These are phyloP conservation scores for Hycleus phaleratus DNA, from an alignment of 1,140 invertebrate species.

Conservation along the genomic window DNA sequence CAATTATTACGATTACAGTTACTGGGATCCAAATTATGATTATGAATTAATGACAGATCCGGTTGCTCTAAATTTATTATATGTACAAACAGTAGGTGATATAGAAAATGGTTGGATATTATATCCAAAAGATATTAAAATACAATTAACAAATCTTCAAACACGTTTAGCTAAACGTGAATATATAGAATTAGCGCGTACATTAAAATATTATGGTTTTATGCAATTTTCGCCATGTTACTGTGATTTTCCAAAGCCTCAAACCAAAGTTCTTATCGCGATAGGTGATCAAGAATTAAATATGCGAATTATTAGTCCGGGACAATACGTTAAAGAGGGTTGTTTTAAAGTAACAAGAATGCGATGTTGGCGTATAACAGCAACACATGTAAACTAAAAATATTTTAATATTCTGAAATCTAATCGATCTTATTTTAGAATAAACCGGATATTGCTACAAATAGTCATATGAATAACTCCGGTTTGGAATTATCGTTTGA, in stretches of 20 bases:
- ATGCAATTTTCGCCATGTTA: slow-evolving; percentile 71
- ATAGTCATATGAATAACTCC: slow-evolving; percentile 31
- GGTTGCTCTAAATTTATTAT: slow-evolving; percentile 78
- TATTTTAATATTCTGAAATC: background rate
- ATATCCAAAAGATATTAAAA: slow-evolving; percentile 59
- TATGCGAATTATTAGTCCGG: slow-evolving; percentile 48
- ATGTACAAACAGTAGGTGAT: slow-evolving; percentile 79
- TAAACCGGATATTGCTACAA: slow-evolving; percentile 30
- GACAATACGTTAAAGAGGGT: slow-evolving; percentile 59
- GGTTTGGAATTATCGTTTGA: slow-evolving; percentile 85
- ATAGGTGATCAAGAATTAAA: slow-evolving; percentile 74
- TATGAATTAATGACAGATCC: slow-evolving; percentile 70
- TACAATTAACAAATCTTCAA: slow-evolving; percentile 62
- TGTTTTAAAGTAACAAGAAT: slow-evolving; percentile 90
- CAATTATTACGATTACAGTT: slow-evolving; percentile 50
- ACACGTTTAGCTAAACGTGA: slow-evolving; percentile 72
- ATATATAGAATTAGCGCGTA: slow-evolving; percentile 76
- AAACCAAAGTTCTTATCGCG: slow-evolving; percentile 58
- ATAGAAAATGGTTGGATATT: slow-evolving; percentile 79
- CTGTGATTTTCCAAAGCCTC: slow-evolving; percentile 68
- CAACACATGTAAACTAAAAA: slow-evolving; percentile 58
- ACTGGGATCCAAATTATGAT: slow-evolving; percentile 84
- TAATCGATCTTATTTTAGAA: slow-evolving; percentile 28
- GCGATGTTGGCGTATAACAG: slow-evolving; percentile 94
- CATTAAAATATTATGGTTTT: slow-evolving; percentile 81